Evolutionary conservation across 2,797 vertebrate genomes (phyloP), one percentile per base, ranked within the genome.

Genomic region (Picus viridis): DNA sequence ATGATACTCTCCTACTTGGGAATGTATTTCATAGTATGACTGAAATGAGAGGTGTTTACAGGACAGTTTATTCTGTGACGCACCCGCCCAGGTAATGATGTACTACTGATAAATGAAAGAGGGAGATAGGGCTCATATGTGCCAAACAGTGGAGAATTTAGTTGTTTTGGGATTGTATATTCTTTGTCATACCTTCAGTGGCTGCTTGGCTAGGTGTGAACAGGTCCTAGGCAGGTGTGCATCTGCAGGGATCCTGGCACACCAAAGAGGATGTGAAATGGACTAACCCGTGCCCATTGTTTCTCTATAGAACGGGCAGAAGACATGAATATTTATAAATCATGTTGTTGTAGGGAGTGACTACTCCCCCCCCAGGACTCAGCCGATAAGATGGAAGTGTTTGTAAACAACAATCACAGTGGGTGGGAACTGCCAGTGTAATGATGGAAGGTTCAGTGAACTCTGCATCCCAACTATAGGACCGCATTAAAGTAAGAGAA

Each of bases 371-470:
- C 39, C 36, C n/a, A 36, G 22, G 16, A 56, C 53, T 54, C 51
- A 6, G 56, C 18, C 32, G 51, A 0, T 61, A 20, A 53, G 23
- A 30, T 27, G 16, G 16, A 59, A 22, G 29, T 3, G 7, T 41
- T 39, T 39, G 43, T n/a, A 39, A 87, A 34, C 29, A 64, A 6
- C 6, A 43, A 32, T n/a, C 32, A 10, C 41, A 36, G 41, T 2
- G 36, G 20, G 17, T 39, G 32, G 58, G n/a, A 74, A 72, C 30
- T 59, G 47, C 43, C n/a, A 7, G 22, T 3, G 14, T 62, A 45
- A 54, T 0, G 7, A 39, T 36, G 4, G 26, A 29, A 58, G 26
- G 17, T 18, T 45, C 2, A 2, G 30, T 1, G 0, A 12, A 26
- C 32, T 8, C 78, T 56, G 5, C 7, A 27, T 23, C n/a, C 19